Evolutionary conservation across 2,888 invertebrate genomes (phyloP).

Genomic region (Eulithis prunata): DNA sequence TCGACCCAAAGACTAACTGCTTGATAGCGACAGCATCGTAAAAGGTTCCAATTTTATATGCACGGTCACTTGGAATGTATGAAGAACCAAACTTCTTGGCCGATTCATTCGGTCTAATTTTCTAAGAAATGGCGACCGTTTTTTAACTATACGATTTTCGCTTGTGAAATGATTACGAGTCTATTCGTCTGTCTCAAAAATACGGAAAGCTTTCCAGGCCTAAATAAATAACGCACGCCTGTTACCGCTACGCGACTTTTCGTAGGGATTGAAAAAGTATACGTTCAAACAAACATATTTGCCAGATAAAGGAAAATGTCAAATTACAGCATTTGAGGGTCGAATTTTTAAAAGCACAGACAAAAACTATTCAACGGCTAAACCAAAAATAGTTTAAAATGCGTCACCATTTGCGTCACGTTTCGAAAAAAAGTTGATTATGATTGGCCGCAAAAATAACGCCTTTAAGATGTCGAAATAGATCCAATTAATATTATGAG

Average conservation of each 20-base stretch:
- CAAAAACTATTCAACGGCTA: conserved; percentile 6
- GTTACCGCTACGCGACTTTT: no score
- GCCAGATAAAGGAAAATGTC: no score
- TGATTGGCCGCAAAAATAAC: conserved; percentile 6
- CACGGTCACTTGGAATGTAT: conserved; percentile 46
- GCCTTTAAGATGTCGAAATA: neutral
- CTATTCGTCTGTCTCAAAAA: no score
- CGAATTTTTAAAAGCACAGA: neutral
- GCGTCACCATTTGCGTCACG: conserved; percentile 23
- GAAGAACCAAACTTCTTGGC: neutral
- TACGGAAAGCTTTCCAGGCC: no score
- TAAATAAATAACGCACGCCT: no score
- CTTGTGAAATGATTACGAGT: no score
- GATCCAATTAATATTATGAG: neutral
- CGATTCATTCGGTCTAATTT: conserved; percentile 1
- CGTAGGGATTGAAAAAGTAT: no score
- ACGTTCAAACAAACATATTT: no score
- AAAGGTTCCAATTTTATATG: conserved; percentile 52
- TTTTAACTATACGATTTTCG: no score
- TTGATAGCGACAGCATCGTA: conserved; percentile 53
- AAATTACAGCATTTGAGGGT: no score
- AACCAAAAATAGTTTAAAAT: conserved; percentile 8
- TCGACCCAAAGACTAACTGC: no score
- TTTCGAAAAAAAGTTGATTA: conserved; percentile 16
- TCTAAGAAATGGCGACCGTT: no score